Percentiles rank a stretch among this genome's conserved stretches.
These are phyloP conservation scores for Drosophila pandora DNA, from an alignment of 1,140 invertebrate genomes.

Conservation along the genomic window DNA sequence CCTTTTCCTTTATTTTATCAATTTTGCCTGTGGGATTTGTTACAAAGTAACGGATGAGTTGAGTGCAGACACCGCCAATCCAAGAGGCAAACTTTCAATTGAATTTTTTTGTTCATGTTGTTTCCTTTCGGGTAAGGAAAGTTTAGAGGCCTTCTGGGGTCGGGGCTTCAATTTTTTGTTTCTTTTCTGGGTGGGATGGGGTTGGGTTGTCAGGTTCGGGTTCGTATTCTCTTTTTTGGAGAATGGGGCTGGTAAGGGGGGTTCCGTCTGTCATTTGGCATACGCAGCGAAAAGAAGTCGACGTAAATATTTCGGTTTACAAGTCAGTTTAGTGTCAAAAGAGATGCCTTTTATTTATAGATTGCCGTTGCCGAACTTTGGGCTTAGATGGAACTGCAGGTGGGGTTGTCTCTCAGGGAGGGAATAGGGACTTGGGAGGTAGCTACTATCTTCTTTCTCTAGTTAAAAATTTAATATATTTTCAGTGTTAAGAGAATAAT, in stretches of 20 bases:
- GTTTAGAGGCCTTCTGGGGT: slow-evolving; percentile 44
- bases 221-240: no score
- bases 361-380: slow-evolving; percentile 32
- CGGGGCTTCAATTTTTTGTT: slow-evolving; percentile 17
- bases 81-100: slow-evolving; percentile 75
- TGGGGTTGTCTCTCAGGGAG: slow-evolving; percentile 14
- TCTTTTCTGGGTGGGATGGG: slow-evolving; percentile 6
- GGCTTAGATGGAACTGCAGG: neutral
- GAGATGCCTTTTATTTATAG: slow-evolving; percentile 73
- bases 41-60: slow-evolving; percentile 73
- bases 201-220: slow-evolving; percentile 8
- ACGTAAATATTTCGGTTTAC: slow-evolving; percentile 76
- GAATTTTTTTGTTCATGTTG: slow-evolving; percentile 60
- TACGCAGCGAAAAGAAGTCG: slow-evolving; percentile 41
- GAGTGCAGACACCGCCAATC: slow-evolving; percentile 56
- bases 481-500: no score
- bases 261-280: slow-evolving; percentile 65
- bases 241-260: neutral
- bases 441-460: no score
- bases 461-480: no score
- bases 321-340: slow-evolving; percentile 79
- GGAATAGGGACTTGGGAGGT: neutral
- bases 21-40: slow-evolving; percentile 79
- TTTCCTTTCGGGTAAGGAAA: slow-evolving; percentile 50
- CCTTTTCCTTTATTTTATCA: slow-evolving; percentile 65